Base-by-base conservation (phyloP, 2,888 invertebrate species). In the Gonocerus acuteangulatus region DNA sequence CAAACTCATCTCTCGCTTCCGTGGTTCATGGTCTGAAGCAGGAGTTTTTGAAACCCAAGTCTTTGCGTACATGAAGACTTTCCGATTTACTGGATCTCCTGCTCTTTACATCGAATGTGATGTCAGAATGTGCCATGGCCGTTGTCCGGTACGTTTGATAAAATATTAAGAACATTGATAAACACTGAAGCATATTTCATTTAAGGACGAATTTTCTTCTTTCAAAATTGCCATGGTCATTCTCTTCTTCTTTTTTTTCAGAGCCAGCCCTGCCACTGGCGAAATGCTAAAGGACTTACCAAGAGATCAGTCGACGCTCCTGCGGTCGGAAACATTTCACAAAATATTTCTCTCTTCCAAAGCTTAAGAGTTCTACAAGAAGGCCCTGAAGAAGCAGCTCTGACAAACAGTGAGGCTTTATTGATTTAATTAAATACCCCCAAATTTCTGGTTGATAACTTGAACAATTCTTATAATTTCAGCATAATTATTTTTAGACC, bases 101-200 rank as follows among this genome's bases (percentile, higher is more conserved):
- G 93, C 94, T 4, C 80, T 94, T 2, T 94, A 94, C 73, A 91
- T 94, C 64, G 94, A 94, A 76, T 94, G 94, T 71, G 94, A 94
- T 74, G 93, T 94, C 32, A 79, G 93, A 68, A 94, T 94, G 94
- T 94, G 94, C 73, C 94, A 94, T 74, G 94, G 94, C 64, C 79
- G 91, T 69, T 94, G 94, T 78, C 94, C 93, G 70, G 94, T 94
- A 75, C 83, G 84, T 62, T 47, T 48, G n/a, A n/a, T n/a, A n/a
- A n/a, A n/a, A n/a, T n/a, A 45, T n/a, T n/a, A n/a, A n/a, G n/a
- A n/a, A n/a, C n/a, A n/a, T n/a, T n/a, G n/a, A n/a, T n/a, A n/a
- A n/a, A n/a, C n/a, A n/a, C n/a, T n/a, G n/a, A n/a, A n/a, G n/a
- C n/a, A n/a, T n/a, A n/a, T n/a, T n/a, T n/a, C n/a, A n/a, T n/a